These are phyloP conservation scores for Virgularia gustaviana DNA, from an alignment of 92 coral and sea anemone genomes.

Conservation along the genomic window DNA sequence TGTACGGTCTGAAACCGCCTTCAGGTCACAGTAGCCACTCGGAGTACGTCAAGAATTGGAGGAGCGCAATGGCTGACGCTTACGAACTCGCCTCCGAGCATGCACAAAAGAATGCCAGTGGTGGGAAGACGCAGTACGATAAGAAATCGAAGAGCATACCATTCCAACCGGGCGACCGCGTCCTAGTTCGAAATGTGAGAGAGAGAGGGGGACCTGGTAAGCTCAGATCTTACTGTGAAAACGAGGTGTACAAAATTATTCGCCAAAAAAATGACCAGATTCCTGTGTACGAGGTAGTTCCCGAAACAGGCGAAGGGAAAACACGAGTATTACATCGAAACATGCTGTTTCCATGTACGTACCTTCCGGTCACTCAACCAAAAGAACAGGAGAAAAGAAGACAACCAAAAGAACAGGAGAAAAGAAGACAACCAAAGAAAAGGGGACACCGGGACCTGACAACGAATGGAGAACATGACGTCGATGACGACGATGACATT, in stretches of 20 bases:
- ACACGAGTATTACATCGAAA: conserved; percentile 24
- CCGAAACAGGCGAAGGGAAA: conserved; percentile 20
- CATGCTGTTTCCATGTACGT: conserved; percentile 35
- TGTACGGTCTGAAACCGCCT: conserved; percentile 18
- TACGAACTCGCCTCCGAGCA: conserved; percentile 8
- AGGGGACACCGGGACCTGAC: background rate
- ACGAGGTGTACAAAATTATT: conserved; percentile 6
- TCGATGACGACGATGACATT: background rate
- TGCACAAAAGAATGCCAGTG: background rate
- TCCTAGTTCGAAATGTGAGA: conserved; percentile 1
- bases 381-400: too few species aligned
- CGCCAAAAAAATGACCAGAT: conserved; percentile 3
- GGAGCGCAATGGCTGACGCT: conserved; percentile 7
- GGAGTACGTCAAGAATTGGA: conserved; percentile 38
- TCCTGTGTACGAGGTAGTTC: conserved; percentile 30
- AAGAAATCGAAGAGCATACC: conserved; percentile 7
- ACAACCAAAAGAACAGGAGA: background rate
- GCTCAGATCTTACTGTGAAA: conserved; percentile 25
- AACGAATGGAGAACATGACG: too few species aligned
- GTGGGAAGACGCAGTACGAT: conserved; percentile 17
- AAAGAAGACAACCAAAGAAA: background rate
- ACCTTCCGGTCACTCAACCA: conserved; percentile 20
- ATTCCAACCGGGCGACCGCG: conserved; percentile 19
- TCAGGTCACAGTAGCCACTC: conserved; percentile 13
- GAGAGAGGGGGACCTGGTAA: conserved; percentile 29